These are phyloP conservation scores for Leptopilina drosophilae DNA, from an alignment of 2,888 invertebrate species.

Conservation along the genomic window DNA sequence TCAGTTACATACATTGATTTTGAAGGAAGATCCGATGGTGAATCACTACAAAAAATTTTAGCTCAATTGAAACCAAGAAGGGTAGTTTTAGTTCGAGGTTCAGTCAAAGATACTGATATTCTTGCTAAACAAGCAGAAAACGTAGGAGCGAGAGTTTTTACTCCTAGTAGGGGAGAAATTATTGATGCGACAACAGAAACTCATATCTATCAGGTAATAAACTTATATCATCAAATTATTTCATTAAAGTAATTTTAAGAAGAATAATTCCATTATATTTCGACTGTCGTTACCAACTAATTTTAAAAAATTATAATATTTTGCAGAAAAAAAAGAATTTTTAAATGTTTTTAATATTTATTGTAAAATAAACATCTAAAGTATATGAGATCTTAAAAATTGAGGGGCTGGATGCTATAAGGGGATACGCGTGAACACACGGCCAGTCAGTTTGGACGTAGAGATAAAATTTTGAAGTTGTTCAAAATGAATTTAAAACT, in stretches of 20 bases:
- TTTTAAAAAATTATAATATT: no score
- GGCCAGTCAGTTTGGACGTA: no score
- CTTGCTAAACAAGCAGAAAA: constrained; percentile 84
- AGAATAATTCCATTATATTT: no score
- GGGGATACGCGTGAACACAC: no score
- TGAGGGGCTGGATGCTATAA: no score
- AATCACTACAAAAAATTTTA: constrained; percentile 85
- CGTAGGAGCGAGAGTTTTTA: constrained; percentile 87
- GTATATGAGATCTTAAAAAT: no score
- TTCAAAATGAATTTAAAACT: no score
- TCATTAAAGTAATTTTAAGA: constrained; percentile 6
- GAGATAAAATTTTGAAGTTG: no score
- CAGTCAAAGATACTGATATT: constrained; percentile 83
- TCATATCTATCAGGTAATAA: constrained; percentile 94
- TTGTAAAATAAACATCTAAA: no score
- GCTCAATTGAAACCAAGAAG: constrained; percentile 83
- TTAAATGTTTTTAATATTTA: no score
- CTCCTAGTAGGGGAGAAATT: constrained; percentile 88
- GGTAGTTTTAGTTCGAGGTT: constrained; percentile 86
- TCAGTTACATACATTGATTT: constrained; percentile 97
- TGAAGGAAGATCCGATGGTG: constrained; percentile 94
- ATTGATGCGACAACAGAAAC: constrained; percentile 98
- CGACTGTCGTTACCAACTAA: no score
- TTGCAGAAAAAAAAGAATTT: no score
- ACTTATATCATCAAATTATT: constrained; percentile 28